Base-by-base conservation (phyloP, 2,888 invertebrate genomes). In the Ormia ochracea region DNA sequence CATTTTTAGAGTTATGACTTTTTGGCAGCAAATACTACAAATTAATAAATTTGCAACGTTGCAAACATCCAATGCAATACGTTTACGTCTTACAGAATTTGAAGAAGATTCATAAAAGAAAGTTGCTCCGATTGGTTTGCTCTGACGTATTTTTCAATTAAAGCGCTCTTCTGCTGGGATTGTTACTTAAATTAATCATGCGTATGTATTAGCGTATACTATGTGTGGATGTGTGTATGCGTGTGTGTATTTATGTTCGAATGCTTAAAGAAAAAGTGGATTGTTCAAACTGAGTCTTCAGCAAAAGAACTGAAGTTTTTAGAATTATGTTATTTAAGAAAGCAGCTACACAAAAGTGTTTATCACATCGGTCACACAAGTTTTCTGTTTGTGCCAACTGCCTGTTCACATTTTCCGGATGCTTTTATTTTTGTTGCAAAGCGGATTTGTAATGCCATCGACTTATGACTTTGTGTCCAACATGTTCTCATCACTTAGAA, bases 351-450 rank as follows among this genome's bases (percentile, higher is more conserved):
- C n/a, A 12, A 1, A 21, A 23, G 10, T 28, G 50, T 28, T 58
- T 26, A 58, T 58, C 63, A 48, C 14, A 61, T 43, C 66, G 31
- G 38, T 31, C 38, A 48, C 59, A 78, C 31, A 70, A 61, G 28
- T 26, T 56, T 69, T 33, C n/a, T 48, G 26, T 33, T n/a, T 48
- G 33, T 38, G 7, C 48, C 14, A 31, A 33, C 36, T 52, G 59
- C 19, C 41, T 66, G 43, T 72, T 19, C 63, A 76, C 76, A 76
- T 76, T 73, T 76, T 76, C 80, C 68, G 76, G 72, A 73, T 80
- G 68, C 73, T 76, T 76, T 45, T 68, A 68, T 68, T 80, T 61
- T 80, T 80, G 61, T 73, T 69, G 31, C 63, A 80, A 80, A 73
- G 63, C 80, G 72, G 76, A 80, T 73, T 80, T 80, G 41, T 72